phyloP scores from a whole-genome alignment of 2,888 invertebrate species.

The Phortica magna region DNA sequence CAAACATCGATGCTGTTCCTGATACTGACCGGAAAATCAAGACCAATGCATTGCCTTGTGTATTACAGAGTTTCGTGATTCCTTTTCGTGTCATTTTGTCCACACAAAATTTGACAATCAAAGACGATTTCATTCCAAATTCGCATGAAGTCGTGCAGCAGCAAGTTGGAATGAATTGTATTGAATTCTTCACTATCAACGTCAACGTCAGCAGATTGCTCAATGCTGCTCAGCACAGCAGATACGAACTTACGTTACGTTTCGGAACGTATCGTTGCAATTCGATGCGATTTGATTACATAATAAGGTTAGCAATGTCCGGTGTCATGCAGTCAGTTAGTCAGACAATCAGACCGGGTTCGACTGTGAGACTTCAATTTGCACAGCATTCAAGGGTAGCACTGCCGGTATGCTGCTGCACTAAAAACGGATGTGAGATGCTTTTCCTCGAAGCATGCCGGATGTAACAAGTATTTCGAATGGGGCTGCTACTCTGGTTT shows the following conservation, averaged over 20 bases:
- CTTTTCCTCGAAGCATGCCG: not conserved
- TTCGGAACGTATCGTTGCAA: slow-evolving; percentile 3
- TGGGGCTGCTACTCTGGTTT: not conserved
- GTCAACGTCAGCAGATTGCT: not conserved
- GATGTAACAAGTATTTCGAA: not conserved
- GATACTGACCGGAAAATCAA: not conserved
- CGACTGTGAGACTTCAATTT: slow-evolving; percentile 13
- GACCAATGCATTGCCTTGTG: not conserved
- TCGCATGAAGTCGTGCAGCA: not conserved
- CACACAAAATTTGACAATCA: not conserved
- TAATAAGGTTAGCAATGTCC: slow-evolving; percentile 35
- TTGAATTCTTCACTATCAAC: slow-evolving; percentile 8
- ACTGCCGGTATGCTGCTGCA: not conserved
- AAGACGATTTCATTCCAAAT: not conserved
- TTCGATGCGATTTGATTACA: slow-evolving; percentile 28
- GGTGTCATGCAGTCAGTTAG: not conserved
- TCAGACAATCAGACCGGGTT: too few species aligned
- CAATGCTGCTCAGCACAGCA: slow-evolving; percentile 2
- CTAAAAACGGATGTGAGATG: not conserved
- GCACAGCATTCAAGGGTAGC: not conserved
- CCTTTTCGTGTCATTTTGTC: not conserved
- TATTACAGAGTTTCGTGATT: not conserved
- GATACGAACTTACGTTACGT: not conserved
- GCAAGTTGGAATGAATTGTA: not conserved
- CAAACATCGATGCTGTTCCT: not conserved